Evolutionary conservation across 2,888 invertebrate genomes (phyloP).

Genomic region (Cryptocephalus primarius): DNA sequence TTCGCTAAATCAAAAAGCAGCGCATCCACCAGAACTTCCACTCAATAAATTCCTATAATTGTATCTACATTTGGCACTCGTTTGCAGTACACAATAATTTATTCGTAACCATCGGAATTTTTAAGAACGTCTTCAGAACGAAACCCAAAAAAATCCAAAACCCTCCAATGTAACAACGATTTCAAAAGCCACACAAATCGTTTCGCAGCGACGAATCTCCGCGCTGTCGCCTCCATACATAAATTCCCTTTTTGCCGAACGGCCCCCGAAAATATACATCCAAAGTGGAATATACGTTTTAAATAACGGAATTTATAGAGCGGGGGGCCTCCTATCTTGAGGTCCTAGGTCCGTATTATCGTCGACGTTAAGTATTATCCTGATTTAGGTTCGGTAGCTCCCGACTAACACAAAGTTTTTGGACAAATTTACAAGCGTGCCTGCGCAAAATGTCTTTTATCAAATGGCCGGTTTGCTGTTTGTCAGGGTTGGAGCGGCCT

Average conservation of each 20-base stretch:
- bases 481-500: neutral
- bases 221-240: neutral
- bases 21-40: no score
- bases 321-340: conserved; percentile 6
- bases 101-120: no score
- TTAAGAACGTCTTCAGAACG: no score
- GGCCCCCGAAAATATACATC: conserved; percentile 11
- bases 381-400: conserved; percentile 27
- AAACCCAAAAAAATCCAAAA: no score
- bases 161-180: no score
- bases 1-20: no score
- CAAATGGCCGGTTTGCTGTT: neutral
- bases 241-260: conserved; percentile 4
- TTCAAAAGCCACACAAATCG: no score
- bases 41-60: no score
- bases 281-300: conserved; percentile 10
- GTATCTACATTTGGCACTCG: no score
- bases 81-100: no score
- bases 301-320: conserved; percentile 12
- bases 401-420: conserved; percentile 21
- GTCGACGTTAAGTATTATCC: conserved; percentile 29
- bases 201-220: no score
- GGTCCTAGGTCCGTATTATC: conserved; percentile 18
- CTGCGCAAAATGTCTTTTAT: conserved; percentile 15
- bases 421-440: conserved; percentile 30